phyloP scores from a whole-genome alignment of 1,140 invertebrate species.

The Macrobrachium rosenbergii region DNA sequence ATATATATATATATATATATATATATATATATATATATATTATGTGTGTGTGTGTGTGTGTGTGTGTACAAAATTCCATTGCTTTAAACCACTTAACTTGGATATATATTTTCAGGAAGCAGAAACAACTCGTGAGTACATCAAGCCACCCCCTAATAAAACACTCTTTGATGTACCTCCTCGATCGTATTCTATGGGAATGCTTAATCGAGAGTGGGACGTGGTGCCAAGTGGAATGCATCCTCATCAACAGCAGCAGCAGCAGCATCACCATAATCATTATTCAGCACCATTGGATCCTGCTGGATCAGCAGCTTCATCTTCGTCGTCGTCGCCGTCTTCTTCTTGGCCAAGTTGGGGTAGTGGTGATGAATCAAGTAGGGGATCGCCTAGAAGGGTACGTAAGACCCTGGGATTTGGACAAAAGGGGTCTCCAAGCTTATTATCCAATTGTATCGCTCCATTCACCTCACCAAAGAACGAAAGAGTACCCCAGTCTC shows the following conservation, averaged over 20 bases:
- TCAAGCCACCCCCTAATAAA: conserved; percentile 59
- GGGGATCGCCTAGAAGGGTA: conserved; percentile 43
- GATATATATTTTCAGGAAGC: not conserved
- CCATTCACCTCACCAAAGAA: conserved; percentile 40
- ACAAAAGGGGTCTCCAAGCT: not conserved
- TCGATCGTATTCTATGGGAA: conserved; percentile 35
- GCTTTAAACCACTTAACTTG: no score
- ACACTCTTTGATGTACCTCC: conserved; percentile 50
- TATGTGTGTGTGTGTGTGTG: no score
- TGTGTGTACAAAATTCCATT: no score
- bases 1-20: no score
- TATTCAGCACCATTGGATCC: conserved; percentile 48
- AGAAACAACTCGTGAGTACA: conserved; percentile 50
- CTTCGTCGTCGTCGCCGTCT: conserved; percentile 45
- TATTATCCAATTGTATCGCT: conserved; percentile 34
- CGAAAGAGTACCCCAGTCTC: conserved; percentile 35
- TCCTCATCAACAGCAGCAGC: not conserved
- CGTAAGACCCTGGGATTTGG: conserved; percentile 23
- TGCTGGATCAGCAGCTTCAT: conserved; percentile 44
- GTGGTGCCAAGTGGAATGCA: conserved; percentile 25
- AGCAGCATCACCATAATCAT: conserved; percentile 15
- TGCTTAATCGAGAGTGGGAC: conserved; percentile 40
- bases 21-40: no score
- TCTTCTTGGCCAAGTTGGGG: conserved; percentile 46
- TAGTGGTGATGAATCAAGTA: conserved; percentile 46